These are phyloP conservation scores for Lates calcarifer DNA, from an alignment of 2,113 vertebrate genomes.

Conservation along the genomic window DNA sequence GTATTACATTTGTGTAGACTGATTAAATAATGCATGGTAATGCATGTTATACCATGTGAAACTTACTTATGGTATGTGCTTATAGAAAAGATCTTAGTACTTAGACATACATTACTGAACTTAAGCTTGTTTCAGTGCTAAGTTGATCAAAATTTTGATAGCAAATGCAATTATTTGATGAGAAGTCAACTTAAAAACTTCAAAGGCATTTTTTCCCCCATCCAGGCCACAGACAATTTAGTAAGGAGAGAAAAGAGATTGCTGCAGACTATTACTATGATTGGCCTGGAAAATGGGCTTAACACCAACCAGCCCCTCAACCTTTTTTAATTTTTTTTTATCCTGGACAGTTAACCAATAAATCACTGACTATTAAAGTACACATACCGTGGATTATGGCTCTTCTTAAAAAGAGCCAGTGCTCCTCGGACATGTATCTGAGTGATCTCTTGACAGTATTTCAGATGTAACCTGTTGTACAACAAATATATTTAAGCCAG, in stretches of 20 bases:
- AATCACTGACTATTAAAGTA: slow-evolving; percentile 3
- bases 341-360: slow-evolving; percentile 15
- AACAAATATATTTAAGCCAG: background rate
- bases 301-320: slow-evolving; percentile 25
- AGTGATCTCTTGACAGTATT: slow-evolving; percentile 19
- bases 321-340: slow-evolving; percentile 10
- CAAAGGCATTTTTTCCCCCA: slow-evolving; percentile 19
- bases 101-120: background rate
- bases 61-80: background rate
- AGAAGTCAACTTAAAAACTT: slow-evolving; percentile 16
- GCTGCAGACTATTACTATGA: slow-evolving; percentile 24
- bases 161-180: background rate
- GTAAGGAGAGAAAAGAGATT: slow-evolving; percentile 23
- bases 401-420: slow-evolving; percentile 15
- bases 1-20: background rate
- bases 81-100: background rate
- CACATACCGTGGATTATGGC: background rate
- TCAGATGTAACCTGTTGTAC: background rate
- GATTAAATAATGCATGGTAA: background rate
- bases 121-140: background rate
- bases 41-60: background rate
- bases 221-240: slow-evolving; percentile 35
- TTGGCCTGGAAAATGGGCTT: slow-evolving; percentile 25
- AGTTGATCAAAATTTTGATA: background rate
- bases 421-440: background rate